These are phyloP conservation scores for Listronotus bonariensis DNA, from an alignment of 1,140 invertebrate species.

Conservation along the genomic window DNA sequence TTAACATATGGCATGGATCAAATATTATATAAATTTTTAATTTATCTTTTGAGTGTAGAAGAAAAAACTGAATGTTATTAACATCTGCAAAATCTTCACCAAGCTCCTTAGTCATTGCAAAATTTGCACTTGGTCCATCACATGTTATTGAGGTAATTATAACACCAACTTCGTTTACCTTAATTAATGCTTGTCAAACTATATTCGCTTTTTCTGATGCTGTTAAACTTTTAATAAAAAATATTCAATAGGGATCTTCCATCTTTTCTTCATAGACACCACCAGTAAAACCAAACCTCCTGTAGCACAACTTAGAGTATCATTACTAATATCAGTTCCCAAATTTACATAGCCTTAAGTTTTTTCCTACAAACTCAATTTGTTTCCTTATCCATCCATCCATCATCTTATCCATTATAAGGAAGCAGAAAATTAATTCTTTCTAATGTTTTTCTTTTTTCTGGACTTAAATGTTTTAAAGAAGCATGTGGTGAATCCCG, in stretches of 20 bases:
- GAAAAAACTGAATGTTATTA: conserved; percentile 15
- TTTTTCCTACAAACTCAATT: conserved; percentile 41
- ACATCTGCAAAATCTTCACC: conserved; percentile 38
- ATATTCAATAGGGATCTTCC: conserved; percentile 51
- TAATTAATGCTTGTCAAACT: no score
- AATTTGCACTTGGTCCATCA: no score
- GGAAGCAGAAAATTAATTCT: conserved; percentile 36
- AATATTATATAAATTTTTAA: no score
- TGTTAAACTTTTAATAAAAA: no score
- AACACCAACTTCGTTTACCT: conserved; percentile 30
- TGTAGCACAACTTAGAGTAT: conserved; percentile 41
- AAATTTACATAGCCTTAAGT: conserved; percentile 44
- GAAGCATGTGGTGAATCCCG: conserved; percentile 37
- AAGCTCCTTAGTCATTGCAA: no score
- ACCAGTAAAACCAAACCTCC: conserved; percentile 48
- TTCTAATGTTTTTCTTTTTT: conserved; percentile 12
- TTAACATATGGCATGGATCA: conserved; percentile 20
- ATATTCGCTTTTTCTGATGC: no score
- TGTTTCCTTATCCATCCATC: conserved; percentile 48
- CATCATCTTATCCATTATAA: conserved; percentile 50
- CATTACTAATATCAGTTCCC: conserved; percentile 34
- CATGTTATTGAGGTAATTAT: conserved; percentile 39
- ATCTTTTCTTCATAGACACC: conserved; percentile 42
- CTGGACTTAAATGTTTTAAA: conserved; percentile 34
- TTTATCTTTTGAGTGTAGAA: no score